phyloP scores from a whole-genome alignment of 2,797 vertebrate species.

The Sebastolobus alascanus region DNA sequence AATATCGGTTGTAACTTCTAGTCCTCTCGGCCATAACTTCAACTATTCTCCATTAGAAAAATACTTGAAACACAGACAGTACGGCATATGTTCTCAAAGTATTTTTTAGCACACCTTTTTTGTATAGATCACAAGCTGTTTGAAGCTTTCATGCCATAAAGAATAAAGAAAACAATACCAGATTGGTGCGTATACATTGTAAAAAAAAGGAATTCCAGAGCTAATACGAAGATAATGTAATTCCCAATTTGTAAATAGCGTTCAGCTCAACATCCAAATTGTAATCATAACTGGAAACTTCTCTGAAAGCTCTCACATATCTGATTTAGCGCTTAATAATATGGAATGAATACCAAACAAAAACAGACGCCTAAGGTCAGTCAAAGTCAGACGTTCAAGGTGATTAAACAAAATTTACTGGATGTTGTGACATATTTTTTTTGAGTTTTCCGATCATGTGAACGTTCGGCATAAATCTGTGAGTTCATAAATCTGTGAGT shows the following conservation, averaged over 20 bases:
- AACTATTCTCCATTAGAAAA: neutral
- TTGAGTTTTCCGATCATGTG: neutral
- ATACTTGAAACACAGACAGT: neutral
- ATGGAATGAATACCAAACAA: neutral
- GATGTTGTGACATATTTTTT: neutral
- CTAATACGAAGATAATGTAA: neutral
- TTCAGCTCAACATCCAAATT: neutral
- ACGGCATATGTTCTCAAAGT: neutral
- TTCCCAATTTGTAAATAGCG: neutral
- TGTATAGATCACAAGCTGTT: neutral
- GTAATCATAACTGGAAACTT: neutral
- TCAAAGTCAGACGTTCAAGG: neutral
- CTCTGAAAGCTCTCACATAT: neutral
- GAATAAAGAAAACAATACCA: neutral
- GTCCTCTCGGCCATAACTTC: neutral
- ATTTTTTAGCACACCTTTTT: neutral
- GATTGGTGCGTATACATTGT: neutral
- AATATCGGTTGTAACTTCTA: neutral
- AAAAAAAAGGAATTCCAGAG: neutral
- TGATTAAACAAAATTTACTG: neutral
- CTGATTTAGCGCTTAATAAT: neutral
- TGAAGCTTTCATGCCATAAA: neutral
- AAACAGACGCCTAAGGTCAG: neutral
- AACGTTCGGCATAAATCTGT: neutral
- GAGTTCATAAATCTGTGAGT: neutral